Conservation (phyloP, 2,797 vertebrate genomes). For the Gastrophryne carolinensis region DNA sequence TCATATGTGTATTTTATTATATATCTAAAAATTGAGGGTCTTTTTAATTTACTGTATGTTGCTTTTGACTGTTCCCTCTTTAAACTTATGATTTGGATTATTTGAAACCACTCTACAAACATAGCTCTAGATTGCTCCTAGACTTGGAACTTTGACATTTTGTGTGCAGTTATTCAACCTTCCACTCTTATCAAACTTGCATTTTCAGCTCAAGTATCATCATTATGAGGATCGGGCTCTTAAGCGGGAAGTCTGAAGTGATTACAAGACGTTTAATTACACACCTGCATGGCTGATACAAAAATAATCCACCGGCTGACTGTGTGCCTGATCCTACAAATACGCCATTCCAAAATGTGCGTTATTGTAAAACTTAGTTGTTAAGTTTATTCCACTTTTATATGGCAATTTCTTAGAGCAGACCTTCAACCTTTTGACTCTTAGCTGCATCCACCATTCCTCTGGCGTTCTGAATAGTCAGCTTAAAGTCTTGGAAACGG, state of each 20-base stretch:
- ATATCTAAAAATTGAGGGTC: neutral
- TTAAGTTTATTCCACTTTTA: neutral
- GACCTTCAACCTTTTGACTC: too few relatives aligned
- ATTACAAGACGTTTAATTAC: conserved; percentile 49
- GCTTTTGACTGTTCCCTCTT: neutral
- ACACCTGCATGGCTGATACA: conserved; percentile 30
- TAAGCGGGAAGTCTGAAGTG: conserved; percentile 42
- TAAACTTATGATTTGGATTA: too few relatives aligned
- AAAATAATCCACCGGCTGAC: neutral
- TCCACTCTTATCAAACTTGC: conserved; percentile 42
- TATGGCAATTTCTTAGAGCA: too few relatives aligned
- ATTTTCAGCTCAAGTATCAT: conserved; percentile 47
- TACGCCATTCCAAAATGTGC: neutral
- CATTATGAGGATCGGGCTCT: conserved; percentile 18
- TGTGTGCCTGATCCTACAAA: conserved; percentile 18
- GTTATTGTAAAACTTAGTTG: neutral
- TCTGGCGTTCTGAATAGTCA: too few relatives aligned
- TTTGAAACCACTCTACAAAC: too few relatives aligned
- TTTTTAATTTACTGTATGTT: neutral
- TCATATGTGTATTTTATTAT: neutral
- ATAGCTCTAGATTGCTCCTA: neutral
- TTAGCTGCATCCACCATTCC: too few relatives aligned
- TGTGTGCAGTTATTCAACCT: conserved; percentile 14
- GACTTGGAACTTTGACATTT: neutral
- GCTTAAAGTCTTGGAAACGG: too few relatives aligned